These are phyloP conservation scores for Rhogogaster chlorosoma DNA, from an alignment of 2,888 invertebrate species.

Conservation along the genomic window DNA sequence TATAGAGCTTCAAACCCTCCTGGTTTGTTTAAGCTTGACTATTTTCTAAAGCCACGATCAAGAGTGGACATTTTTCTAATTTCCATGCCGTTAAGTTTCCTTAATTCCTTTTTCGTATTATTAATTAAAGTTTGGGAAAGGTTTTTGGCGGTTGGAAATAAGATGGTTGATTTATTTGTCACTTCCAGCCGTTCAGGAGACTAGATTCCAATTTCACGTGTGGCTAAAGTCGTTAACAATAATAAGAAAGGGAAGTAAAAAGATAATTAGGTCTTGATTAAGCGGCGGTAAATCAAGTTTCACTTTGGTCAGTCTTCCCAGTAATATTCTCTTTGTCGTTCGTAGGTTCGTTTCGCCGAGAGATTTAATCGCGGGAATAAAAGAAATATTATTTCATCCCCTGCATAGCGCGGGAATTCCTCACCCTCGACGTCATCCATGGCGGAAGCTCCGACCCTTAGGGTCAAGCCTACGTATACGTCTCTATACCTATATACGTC, in stretches of 20 bases:
- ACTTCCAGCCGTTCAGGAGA: background rate
- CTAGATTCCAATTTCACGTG: conserved; percentile 20
- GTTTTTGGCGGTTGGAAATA: background rate
- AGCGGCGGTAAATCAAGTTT: conserved; percentile 40
- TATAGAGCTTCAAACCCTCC: background rate
- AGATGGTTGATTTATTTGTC: conserved; percentile 17
- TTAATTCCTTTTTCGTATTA: background rate
- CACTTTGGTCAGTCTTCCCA: conserved; percentile 32
- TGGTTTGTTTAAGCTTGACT: background rate
- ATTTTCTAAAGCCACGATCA: background rate
- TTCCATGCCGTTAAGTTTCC: background rate
- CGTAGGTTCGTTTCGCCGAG: background rate
- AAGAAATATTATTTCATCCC: conserved; percentile 47
- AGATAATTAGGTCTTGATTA: conserved; percentile 45
- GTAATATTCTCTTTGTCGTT: conserved; percentile 32
- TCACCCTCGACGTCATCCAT: conserved; percentile 34
- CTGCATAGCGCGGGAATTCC: conserved; percentile 19
- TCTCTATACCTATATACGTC: background rate
- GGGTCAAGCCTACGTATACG: conserved; percentile 7
- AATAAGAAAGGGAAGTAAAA: conserved; percentile 4
- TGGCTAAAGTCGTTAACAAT: background rate
- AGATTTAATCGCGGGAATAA: conserved; percentile 40
- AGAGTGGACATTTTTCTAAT: background rate
- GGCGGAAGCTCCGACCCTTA: conserved; percentile 28
- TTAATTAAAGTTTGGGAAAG: background rate